Conservation (phyloP, 2,888 invertebrate species). For the Rapana venosa region DNA sequence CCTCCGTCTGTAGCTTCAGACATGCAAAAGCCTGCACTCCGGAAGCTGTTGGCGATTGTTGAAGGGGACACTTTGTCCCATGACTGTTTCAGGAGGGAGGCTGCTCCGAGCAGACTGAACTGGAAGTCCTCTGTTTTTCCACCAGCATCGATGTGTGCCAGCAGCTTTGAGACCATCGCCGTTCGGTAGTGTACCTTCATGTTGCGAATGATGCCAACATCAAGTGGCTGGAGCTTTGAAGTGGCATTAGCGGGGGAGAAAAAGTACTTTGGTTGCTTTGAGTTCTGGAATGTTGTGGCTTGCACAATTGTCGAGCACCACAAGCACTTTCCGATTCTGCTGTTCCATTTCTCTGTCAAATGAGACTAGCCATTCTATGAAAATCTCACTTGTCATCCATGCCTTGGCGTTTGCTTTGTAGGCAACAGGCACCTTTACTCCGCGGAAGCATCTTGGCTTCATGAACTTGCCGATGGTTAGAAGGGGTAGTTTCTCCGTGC, state of each 20-base stretch:
- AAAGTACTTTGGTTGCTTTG: conserved; percentile 27
- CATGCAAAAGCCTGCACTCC: conserved; percentile 16
- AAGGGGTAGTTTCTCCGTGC: neutral
- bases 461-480: conserved; percentile 15
- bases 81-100: conserved; percentile 1
- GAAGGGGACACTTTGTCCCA: conserved; percentile 14
- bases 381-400: conserved; percentile 27
- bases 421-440: conserved; percentile 6
- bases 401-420: neutral
- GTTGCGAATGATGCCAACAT: conserved; percentile 35
- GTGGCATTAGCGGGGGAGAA: conserved; percentile 37
- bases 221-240: conserved; percentile 31
- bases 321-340: neutral
- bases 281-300: neutral
- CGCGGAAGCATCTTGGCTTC: conserved; percentile 14
- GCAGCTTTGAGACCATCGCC: conserved; percentile 31
- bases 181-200: conserved; percentile 6
- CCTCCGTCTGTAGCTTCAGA: neutral
- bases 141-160: conserved; percentile 11
- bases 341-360: conserved; percentile 28
- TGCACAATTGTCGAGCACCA: conserved; percentile 25
- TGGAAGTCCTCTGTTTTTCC: neutral
- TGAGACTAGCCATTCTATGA: neutral
- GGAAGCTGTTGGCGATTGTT: conserved; percentile 28
- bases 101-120: conserved; percentile 8